These are phyloP conservation scores for Tiliacea citrago DNA, from an alignment of 2,888 invertebrate species.

Conservation along the genomic window DNA sequence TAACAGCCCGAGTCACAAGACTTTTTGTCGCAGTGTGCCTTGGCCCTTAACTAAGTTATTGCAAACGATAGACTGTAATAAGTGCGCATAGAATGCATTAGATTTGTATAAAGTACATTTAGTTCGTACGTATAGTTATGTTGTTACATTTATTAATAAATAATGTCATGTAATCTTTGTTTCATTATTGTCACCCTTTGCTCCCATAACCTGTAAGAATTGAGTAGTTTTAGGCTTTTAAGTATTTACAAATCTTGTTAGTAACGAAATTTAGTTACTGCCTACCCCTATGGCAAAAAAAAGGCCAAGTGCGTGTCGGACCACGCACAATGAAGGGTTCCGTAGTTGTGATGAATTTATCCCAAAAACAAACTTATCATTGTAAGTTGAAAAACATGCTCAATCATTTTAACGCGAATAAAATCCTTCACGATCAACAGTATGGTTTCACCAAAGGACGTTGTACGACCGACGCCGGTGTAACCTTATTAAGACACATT, in stretches of 20 bases:
- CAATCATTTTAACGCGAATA: no score
- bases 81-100: constrained; percentile 67
- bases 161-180: constrained; percentile 60
- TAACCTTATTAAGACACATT: no score
- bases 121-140: constrained; percentile 52
- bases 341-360: no score
- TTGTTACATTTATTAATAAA: constrained; percentile 66
- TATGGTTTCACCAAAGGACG: no score
- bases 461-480: no score
- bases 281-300: background rate
- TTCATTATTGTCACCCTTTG: constrained; percentile 60
- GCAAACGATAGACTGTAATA: constrained; percentile 61
- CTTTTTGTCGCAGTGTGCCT: constrained; percentile 7
- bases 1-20: background rate
- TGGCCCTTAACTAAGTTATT: constrained; percentile 5
- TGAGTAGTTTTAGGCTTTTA: constrained; percentile 2
- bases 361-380: no score
- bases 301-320: no score
- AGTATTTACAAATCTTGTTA: background rate
- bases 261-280: background rate
- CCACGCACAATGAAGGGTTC: no score
- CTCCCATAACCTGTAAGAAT: constrained; percentile 44
- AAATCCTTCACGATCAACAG: no score
- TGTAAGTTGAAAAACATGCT: no score
- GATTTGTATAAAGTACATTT: constrained; percentile 62